These are phyloP conservation scores for Thrips palmi DNA, from an alignment of 1,140 invertebrate species.

Conservation along the genomic window DNA sequence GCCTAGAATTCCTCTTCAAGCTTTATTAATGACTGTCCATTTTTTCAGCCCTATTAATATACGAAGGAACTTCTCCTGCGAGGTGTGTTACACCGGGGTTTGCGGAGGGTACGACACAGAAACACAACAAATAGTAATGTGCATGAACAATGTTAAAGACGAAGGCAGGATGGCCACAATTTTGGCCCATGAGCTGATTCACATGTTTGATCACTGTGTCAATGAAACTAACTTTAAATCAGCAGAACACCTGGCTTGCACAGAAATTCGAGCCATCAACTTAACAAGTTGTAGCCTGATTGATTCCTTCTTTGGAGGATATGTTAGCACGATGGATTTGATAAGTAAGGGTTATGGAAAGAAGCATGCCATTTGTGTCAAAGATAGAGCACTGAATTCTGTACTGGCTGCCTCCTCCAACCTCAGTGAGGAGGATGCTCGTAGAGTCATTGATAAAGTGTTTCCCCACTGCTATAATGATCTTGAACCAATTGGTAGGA, in stretches of 20 bases:
- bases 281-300: slow-evolving; percentile 79
- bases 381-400: slow-evolving; percentile 65
- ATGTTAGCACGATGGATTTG: too few species aligned
- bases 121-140: slow-evolving; percentile 51
- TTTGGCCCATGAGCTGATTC: slow-evolving; percentile 82
- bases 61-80: slow-evolving; percentile 75
- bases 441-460: slow-evolving; percentile 62
- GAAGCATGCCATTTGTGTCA: slow-evolving; percentile 50
- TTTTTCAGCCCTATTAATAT: slow-evolving; percentile 55
- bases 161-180: slow-evolving; percentile 35
- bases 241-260: slow-evolving; percentile 84
- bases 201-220: slow-evolving; percentile 90
- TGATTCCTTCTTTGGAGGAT: slow-evolving; percentile 55
- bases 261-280: slow-evolving; percentile 83
- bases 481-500: slow-evolving; percentile 77
- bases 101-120: slow-evolving; percentile 84
- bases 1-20: neutral
- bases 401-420: slow-evolving; percentile 64
- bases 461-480: slow-evolving; percentile 86
- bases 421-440: slow-evolving; percentile 49
- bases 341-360: neutral
- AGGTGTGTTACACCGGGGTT: slow-evolving; percentile 64
- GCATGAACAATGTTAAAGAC: slow-evolving; percentile 3
- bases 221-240: slow-evolving; percentile 80
- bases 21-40: slow-evolving; percentile 13